Conservation (phyloP, 2,888 invertebrate genomes). For the Adelognathus sp. region DNA sequence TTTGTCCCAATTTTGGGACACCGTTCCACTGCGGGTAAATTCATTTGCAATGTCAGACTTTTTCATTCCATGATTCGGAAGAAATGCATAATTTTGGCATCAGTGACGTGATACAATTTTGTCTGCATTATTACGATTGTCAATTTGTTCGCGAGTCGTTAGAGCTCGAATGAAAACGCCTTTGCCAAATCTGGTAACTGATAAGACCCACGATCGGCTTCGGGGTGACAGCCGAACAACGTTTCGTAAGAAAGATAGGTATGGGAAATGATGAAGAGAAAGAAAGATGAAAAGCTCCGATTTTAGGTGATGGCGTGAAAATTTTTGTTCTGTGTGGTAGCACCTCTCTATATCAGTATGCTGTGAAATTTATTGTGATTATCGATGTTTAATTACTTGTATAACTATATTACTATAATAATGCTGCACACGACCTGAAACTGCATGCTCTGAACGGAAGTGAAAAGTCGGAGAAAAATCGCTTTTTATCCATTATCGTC, state of each 20-base stretch:
- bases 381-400: conserved; percentile 52
- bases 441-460: conserved; percentile 71
- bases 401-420: conserved; percentile 64
- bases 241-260: conserved; percentile 14
- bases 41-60: neutral
- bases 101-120: neutral
- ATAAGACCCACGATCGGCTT: conserved; percentile 28
- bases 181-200: neutral
- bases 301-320: conserved; percentile 34
- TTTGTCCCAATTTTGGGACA: neutral
- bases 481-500: neutral
- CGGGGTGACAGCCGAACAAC: conserved; percentile 57
- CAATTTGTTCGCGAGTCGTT: neutral
- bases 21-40: neutral
- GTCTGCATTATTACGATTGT: neutral
- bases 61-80: neutral
- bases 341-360: conserved; percentile 72
- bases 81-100: neutral
- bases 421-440: conserved; percentile 70
- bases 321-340: conserved; percentile 73
- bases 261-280: neutral
- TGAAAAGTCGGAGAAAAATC: neutral
- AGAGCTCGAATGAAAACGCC: neutral
- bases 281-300: neutral
- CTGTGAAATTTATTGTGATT: conserved; percentile 68